Evolutionary conservation across 2,888 invertebrate genomes (phyloP), one percentile per base, ranked within the genome.

Genomic region (Nomada lathburiana): DNA sequence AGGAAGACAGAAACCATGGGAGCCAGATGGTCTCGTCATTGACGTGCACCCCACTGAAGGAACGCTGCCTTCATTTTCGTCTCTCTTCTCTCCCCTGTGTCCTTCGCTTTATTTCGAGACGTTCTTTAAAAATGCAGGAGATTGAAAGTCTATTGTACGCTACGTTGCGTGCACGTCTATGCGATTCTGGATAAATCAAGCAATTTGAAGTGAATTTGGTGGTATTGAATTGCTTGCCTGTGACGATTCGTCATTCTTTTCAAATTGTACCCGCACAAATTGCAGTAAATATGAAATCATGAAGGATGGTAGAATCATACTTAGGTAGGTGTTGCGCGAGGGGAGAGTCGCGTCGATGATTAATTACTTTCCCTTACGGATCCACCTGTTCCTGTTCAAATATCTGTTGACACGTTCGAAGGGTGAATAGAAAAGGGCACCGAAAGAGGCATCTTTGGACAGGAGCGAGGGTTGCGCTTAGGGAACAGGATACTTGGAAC

Each of bases 1-100:
- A 52, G 44, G 55, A 63, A 69, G 68, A n/a, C 63, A 59, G 57
- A 50, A n/a, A 36, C 69, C 50, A 64, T 20, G 52, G 50, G 77
- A 44, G 55, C 57, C 78, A 79, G 79, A 79, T 79, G 78, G 68
- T 77, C 77, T 68, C 50, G 47, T 42, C 69, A 69, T 78, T 59
- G 78, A 79, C 64, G 63, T 78, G 55, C 44, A 55, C 52, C 75
- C 47, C 65, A 62, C 74, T 44, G 52, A 3, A 47, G 29, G 52
- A 63, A 60, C 53, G 52, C 18, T 23, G 13, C 29, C 20, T 63
- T 23, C 29, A 2, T 26, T 53, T 44, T n/a, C 29, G 2, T 57
- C 42, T 36, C 29, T 5, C 18, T 20, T 10, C n/a, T 23, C n/a
- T 42, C 18, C 23, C 18, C 0, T 36, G 0, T 47, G 18, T 3